These are phyloP conservation scores for Elachura formosa DNA, from an alignment of 2,113 vertebrate genomes.

Conservation along the genomic window DNA sequence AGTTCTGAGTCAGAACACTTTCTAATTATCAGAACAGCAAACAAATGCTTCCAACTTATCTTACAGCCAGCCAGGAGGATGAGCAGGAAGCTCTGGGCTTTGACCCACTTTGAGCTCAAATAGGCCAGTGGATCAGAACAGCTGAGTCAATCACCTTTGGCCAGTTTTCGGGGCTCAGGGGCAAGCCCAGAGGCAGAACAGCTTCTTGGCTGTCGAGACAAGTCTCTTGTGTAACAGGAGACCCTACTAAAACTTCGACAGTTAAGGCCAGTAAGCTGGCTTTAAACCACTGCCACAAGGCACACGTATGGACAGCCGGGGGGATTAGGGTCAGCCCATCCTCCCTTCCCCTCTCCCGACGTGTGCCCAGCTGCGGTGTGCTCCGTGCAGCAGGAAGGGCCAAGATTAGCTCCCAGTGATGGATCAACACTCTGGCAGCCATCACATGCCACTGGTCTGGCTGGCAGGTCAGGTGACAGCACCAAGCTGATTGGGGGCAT, in stretches of 20 bases:
- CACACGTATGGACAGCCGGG: background rate
- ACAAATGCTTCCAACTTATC: constrained; percentile 37
- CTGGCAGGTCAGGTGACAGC: background rate
- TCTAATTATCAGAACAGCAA: constrained; percentile 46
- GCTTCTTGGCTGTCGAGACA: accelerated
- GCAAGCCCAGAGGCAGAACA: background rate
- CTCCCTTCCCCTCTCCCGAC: background rate
- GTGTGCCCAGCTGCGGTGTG: accelerated
- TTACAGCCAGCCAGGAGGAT: background rate
- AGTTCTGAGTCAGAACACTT: constrained; percentile 61
- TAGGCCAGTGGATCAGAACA: constrained; percentile 38
- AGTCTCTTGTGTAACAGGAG: constrained; percentile 28
- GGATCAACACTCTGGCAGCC: background rate
- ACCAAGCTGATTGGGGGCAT: constrained; percentile 41
- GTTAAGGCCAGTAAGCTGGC: constrained; percentile 52
- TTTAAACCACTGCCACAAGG: background rate
- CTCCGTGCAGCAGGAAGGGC: background rate
- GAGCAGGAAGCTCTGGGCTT: background rate
- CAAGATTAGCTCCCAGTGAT: background rate
- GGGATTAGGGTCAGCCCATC: constrained; percentile 66
- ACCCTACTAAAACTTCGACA: background rate
- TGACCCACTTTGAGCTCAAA: constrained; percentile 48
- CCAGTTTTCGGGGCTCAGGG: background rate
- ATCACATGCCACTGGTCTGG: background rate
- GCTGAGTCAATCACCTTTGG: background rate